A percentile compares a stretch with the other conserved stretches of the same genome.
Evolutionary conservation across 2,113 vertebrate genomes (phyloP).

Genomic region (Odocoileus hemionus): DNA sequence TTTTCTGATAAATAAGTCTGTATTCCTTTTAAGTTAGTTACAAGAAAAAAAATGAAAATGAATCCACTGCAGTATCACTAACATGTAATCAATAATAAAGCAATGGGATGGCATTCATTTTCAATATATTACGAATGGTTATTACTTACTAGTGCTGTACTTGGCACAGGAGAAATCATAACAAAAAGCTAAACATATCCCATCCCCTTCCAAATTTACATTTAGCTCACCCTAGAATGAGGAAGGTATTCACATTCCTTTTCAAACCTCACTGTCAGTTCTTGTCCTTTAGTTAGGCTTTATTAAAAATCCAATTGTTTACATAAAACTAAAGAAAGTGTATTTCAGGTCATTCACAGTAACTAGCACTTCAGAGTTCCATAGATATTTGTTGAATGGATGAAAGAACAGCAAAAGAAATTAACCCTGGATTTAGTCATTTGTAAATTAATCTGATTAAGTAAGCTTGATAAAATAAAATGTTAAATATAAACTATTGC

Average conservation of each 20-base stretch:
- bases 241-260: background rate
- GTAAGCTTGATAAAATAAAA: background rate
- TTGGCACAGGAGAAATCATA: background rate
- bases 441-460: background rate
- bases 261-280: background rate
- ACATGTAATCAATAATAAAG: background rate
- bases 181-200: background rate
- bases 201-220: background rate
- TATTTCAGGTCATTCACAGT: background rate
- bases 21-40: background rate
- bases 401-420: constrained; percentile 9
- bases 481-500: background rate
- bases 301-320: background rate
- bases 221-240: background rate
- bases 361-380: background rate
- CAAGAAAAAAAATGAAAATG: background rate
- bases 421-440: background rate
- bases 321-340: background rate
- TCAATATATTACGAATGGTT: background rate
- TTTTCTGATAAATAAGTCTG: background rate
- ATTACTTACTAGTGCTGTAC: background rate
- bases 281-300: background rate
- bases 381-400: background rate
- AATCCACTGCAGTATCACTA: background rate
- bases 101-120: background rate